These are phyloP conservation scores for Gambusia affinis DNA, from an alignment of 2,113 vertebrate genomes.

Conservation along the genomic window DNA sequence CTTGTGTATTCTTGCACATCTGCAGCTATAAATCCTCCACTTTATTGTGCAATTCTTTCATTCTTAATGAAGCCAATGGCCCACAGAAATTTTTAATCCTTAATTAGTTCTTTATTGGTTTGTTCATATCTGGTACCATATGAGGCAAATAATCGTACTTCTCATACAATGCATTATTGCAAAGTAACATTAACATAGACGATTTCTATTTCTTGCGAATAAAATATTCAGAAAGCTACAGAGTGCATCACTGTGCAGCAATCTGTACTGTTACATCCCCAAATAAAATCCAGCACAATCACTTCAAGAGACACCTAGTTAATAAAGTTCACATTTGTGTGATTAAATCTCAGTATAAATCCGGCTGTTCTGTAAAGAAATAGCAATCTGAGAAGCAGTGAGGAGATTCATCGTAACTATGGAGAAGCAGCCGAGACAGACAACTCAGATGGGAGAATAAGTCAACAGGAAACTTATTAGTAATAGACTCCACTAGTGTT, in stretches of 20 bases:
- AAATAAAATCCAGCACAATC: background rate
- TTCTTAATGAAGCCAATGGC: conserved; percentile 33
- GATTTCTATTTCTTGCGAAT: background rate
- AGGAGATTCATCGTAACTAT: background rate
- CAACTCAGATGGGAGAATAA: background rate
- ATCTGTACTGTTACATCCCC: background rate
- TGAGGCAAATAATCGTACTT: conserved; percentile 4
- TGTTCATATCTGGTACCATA: conserved; percentile 12
- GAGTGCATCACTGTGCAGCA: background rate
- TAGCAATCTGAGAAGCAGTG: background rate
- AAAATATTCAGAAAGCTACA: background rate
- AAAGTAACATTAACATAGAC: background rate
- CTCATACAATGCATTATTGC: background rate
- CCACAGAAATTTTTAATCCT: conserved; percentile 21
- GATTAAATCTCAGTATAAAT: background rate
- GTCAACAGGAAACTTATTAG: background rate
- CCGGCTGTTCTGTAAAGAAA: background rate
- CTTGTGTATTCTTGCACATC: conserved; percentile 22
- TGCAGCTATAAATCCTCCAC: conserved; percentile 10
- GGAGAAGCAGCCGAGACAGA: background rate
- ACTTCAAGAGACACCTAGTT: background rate
- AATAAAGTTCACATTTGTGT: background rate
- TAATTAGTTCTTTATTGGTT: conserved; percentile 13
- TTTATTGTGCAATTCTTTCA: conserved; percentile 52
- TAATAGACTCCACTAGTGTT: background rate